phyloP scores from a whole-genome alignment of 2,113 vertebrate species.

The Mugil cephalus region DNA sequence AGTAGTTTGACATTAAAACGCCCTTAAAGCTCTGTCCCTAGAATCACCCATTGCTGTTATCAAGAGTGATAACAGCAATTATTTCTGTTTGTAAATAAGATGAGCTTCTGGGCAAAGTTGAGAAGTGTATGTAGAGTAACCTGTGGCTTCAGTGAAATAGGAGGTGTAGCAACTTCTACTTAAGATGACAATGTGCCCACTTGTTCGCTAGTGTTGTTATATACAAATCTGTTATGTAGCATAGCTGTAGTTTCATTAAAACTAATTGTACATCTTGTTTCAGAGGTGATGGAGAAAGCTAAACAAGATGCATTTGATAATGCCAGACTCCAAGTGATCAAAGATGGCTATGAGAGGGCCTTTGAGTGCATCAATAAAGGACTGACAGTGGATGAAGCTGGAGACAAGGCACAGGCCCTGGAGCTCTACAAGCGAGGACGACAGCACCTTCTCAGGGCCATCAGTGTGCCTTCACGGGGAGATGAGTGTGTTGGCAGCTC shows the following conservation, averaged over 20 bases:
- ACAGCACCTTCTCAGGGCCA: slow-evolving; percentile 88
- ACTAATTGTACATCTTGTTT: not conserved
- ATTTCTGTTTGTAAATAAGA: not conserved
- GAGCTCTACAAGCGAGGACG: slow-evolving; percentile 89
- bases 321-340: slow-evolving; percentile 89
- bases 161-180: not conserved
- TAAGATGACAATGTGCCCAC: not conserved
- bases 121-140: not conserved
- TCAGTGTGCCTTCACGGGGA: slow-evolving; percentile 84
- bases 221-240: not conserved
- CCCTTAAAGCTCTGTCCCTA: no score
- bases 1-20: no score
- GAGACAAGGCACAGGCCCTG: slow-evolving; percentile 87
- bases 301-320: slow-evolving; percentile 85
- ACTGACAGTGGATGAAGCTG: slow-evolving; percentile 89
- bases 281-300: slow-evolving; percentile 87
- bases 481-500: slow-evolving; percentile 82
- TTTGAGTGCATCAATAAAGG: slow-evolving; percentile 92
- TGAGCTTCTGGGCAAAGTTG: not conserved
- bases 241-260: no score
- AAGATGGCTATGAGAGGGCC: slow-evolving; percentile 91
- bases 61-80: not conserved
- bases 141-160: not conserved
- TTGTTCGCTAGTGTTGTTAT: not conserved
- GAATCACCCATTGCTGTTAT: no score